These are phyloP conservation scores for Anomalospiza imberbis DNA, from an alignment of 2,797 vertebrate genomes.

Conservation along the genomic window DNA sequence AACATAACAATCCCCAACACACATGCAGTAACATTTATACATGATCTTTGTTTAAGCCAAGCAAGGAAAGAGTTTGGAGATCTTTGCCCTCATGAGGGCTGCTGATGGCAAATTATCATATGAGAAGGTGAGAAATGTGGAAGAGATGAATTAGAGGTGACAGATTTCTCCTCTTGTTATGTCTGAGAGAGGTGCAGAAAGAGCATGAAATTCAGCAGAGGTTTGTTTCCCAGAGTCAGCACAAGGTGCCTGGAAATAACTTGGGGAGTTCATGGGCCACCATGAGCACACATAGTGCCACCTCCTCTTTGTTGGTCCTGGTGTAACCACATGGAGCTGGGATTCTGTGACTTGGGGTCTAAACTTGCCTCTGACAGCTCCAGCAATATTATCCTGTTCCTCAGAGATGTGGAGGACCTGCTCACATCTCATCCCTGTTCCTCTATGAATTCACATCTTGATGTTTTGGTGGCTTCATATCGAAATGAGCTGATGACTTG, in stretches of 20 bases:
- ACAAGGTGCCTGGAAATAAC: background rate
- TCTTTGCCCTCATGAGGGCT: background rate
- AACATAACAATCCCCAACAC: background rate
- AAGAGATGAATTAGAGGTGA: background rate
- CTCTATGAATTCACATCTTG: background rate
- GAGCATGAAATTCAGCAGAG: background rate
- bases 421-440: background rate
- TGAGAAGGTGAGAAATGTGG: background rate
- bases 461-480: background rate
- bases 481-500: background rate
- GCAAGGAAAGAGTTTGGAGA: background rate
- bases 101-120: background rate
- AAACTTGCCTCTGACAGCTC: background rate
- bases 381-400: background rate
- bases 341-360: background rate
- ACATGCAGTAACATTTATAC: background rate
- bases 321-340: background rate
- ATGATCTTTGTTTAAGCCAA: background rate
- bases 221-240: background rate
- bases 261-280: background rate
- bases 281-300: fast-evolving
- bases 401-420: background rate
- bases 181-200: background rate
- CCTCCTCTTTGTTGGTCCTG: background rate
- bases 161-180: background rate